Base-by-base conservation (phyloP, 2,888 invertebrate species). In the Monopis laevigella region DNA sequence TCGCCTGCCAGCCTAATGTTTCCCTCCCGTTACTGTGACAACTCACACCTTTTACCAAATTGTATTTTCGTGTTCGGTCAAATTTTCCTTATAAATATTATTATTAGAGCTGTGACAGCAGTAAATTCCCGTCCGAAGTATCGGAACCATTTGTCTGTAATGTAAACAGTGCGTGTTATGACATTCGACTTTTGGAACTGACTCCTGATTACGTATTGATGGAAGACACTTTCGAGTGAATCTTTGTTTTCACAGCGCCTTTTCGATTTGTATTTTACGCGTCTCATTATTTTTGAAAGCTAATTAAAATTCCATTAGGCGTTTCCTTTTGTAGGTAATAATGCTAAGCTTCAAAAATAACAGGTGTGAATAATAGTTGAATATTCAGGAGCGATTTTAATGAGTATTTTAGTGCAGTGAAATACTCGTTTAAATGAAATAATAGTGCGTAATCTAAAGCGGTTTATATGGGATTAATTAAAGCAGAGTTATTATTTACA, bases 51-150 rank as follows among this genome's bases (percentile, higher is more conserved):
- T 74, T 67, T 64, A 73, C 74, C 70, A 75, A 78, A 80, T 78
- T 77, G 78, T 80, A 68, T 80, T 80, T 75, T 75, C 78, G 68
- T 80, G 78, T 78, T 74, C 68, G 56, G 58, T 59, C 62, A 72
- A 77, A 66, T 74, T 80, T 77, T 77, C 74, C 75, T 77, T 77
- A 77, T 77, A 78, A 80, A 78, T 74, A 77, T 74, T 74, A 72
- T 78, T 74, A 80, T 80, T 78, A 80, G 73, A 71, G 69, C 67
- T 68, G 65, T 60, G 62, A 63, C 67, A 61, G 65, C 65, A 70
- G 64, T 77, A 74, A 80, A 75, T 72, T 66, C 73, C 66, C 59
- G 62, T 58, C 62, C 52, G 54, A 65, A 60, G 66, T 66, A 73
- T 69, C 58, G 62, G 58, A 59, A 58, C 60, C 60, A 67, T 72